Conservation (phyloP, 2,888 invertebrate genomes). For the Lasioglossum malachurum region DNA sequence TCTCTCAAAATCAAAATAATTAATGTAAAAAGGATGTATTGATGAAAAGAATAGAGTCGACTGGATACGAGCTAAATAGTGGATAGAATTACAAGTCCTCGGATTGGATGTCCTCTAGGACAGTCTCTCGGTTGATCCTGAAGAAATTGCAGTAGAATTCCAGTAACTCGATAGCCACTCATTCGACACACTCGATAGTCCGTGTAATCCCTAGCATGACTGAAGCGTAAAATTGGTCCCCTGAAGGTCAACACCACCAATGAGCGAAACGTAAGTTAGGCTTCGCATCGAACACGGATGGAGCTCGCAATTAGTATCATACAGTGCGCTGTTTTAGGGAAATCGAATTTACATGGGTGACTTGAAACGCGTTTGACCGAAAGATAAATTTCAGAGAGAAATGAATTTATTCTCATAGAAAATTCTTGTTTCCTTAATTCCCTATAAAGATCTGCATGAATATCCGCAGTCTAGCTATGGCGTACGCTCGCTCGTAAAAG, state of each 20-base stretch:
- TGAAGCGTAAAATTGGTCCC: conserved; percentile 5
- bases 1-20: background rate
- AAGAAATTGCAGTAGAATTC: background rate
- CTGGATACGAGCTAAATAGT: background rate
- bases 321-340: background rate
- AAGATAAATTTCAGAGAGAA: background rate
- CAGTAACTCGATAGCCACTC: background rate
- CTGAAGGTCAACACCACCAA: background rate
- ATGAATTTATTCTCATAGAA: background rate
- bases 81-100: background rate
- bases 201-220: background rate
- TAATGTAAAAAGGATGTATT: background rate
- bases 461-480: background rate
- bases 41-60: background rate
- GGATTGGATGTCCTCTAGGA: background rate
- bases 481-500: background rate
- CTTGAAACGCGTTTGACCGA: background rate
- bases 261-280: background rate
- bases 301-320: background rate
- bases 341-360: background rate
- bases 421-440: background rate
- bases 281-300: background rate
- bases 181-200: background rate
- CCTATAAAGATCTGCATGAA: background rate
- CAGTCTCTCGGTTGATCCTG: background rate